Base-by-base conservation (phyloP, 2,888 invertebrate genomes). In the Thalpophila matura region DNA sequence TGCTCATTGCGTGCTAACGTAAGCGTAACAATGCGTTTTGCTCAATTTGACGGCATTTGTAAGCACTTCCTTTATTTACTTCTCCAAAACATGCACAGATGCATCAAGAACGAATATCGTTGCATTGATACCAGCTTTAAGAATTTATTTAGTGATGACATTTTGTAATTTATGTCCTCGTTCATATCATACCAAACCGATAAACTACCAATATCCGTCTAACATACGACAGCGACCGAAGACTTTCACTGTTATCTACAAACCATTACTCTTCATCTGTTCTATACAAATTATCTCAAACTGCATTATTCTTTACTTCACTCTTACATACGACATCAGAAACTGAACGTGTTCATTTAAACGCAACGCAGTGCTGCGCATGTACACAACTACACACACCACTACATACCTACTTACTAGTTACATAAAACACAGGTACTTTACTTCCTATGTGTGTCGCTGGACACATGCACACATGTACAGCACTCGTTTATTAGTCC, bases 241-340 rank as follows among this genome's bases (percentile, higher is more conserved):
- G 9, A 58, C 57, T 68, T n/a, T 51, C 16, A 61, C 64, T 38
- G 14, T 53, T 53, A 22, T n/a, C 24, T 70, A 58, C 42, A 50
- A 49, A 58, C 43, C 40, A 63, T 50, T 38, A 66, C 47, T 64
- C 24, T 74, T 54, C 50, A 75, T 55, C 76, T 79, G 6, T 65
- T 61, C 54, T 66, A 18, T 46, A 54, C 33, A 14, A 43, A 31
- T 58, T 56, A 60, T 54, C 46, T 71, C 49, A 47, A 38, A 45
- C 38, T 40, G 49, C 47, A 54, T 66, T 45, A 56, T 50, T 67
- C 51, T 74, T 26, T 40, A 71, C 57, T 74, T 65, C 51, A 65
- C 57, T 58, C 33, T 75, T 35, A 56, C 50, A 55, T 38, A 29
- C 27, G 49, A 58, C 37, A 20, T 54, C 60, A 59, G 55, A 22